Evolutionary conservation across 1,140 invertebrate species (phyloP).

Genomic region (Drosophila simulans): DNA sequence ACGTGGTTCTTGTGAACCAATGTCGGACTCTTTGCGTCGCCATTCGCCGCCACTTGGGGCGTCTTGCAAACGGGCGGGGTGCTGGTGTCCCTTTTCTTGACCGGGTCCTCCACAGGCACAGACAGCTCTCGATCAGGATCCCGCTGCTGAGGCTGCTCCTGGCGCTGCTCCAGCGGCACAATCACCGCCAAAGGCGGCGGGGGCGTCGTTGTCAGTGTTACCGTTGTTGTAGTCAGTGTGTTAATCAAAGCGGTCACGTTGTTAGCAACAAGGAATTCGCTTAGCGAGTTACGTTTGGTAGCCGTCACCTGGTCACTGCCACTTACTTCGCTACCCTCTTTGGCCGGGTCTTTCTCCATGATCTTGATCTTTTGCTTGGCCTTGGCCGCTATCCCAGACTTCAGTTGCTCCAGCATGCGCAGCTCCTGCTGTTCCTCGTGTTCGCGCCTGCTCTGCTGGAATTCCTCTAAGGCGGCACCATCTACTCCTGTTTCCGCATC

Average conservation of each 20-base stretch:
- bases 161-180: conserved; percentile 30
- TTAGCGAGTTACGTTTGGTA: conserved; percentile 81
- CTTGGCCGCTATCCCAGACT: conserved; percentile 88
- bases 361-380: conserved; percentile 86
- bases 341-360: conserved; percentile 81
- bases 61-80: conserved; percentile 72
- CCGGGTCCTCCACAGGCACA: conserved; percentile 36
- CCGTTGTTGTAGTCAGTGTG: conserved; percentile 55
- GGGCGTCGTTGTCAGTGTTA: conserved; percentile 25
- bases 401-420: conserved; percentile 87
- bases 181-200: conserved; percentile 36
- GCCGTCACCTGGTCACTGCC: conserved; percentile 43
- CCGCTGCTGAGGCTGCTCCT: conserved; percentile 14
- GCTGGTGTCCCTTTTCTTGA: conserved; percentile 52
- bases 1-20: conserved; percentile 35
- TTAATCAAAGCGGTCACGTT: conserved; percentile 80
- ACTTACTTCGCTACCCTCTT: conserved; percentile 72
- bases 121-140: conserved; percentile 14
- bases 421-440: conserved; percentile 85
- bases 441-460: conserved; percentile 84
- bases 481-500: conserved; percentile 77
- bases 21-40: conserved; percentile 68
- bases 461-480: conserved; percentile 62
- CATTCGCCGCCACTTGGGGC: conserved; percentile 67
- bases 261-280: conserved; percentile 83